Base-by-base conservation (phyloP, 2,888 invertebrate genomes). In the Imbricaverruca yamaguchii region DNA sequence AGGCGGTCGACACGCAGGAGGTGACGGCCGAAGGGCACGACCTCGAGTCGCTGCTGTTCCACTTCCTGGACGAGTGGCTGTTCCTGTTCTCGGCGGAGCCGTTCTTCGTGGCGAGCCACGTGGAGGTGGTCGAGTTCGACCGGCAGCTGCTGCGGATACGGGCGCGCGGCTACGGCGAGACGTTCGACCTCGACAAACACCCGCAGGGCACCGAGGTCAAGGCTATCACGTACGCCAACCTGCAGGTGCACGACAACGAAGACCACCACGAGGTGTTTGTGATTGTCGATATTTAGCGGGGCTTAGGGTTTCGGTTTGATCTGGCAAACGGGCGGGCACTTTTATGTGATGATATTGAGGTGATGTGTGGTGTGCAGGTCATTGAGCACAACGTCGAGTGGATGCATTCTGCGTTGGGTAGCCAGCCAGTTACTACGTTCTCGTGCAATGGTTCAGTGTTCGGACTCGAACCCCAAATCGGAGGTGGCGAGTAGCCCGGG, bases 211-310 rank as follows among this genome's bases (percentile, higher is more conserved):
- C 96, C 4, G 99, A 99, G 89, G 96, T 99, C 6, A 99, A 99
- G 88, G 99, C 99, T 61, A 99, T 99, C 84, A 99, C 99, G 9
- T 99, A 99, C 88, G 98, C 98, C 12, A 96, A 97, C 81, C 98
- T 99, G 98, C 98, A 99, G 89, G 89, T 96, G 80, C 89, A 90
- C 84, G 89, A 90, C 82, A 87, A 92, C 84, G 90, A 91, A 85
- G 91, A 91, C 85, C 84, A 85, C 81, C 92, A 91, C 88, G 96
- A 98, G 90, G 90, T 98, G 79, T 99, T 94, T 92, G 98, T 98
- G 85, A 98, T 99, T 87, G 94, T 98, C 87, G 98, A 99, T 89
- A 98, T 99, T 88, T 98, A 89, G 55, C 8, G 15, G 13, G 11
- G 67, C 39, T 39, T 3, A 39, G 39, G 4, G 39, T 39, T 39